Evolutionary conservation across 1,140 invertebrate species (phyloP).

Genomic region (Halesus radiatus): DNA sequence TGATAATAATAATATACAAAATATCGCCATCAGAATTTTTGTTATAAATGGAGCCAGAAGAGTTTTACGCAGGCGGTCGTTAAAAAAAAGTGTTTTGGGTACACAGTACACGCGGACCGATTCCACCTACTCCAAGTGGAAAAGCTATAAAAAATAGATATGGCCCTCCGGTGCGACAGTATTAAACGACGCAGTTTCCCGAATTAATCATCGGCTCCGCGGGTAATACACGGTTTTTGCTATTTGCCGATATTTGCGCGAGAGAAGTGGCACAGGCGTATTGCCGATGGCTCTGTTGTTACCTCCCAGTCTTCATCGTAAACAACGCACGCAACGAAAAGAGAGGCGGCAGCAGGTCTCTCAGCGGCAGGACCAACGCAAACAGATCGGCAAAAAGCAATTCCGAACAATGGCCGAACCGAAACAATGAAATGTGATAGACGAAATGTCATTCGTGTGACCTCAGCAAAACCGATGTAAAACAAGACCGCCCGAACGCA

Average conservation of each 20-base stretch:
- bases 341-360: too few species aligned
- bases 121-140: too few species aligned
- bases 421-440: constrained; percentile 33
- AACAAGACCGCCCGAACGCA: constrained; percentile 1
- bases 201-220: background rate
- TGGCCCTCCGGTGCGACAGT: background rate
- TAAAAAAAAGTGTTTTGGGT: too few species aligned
- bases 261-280: background rate
- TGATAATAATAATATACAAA: too few species aligned
- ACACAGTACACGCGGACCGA: too few species aligned
- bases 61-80: too few species aligned
- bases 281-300: background rate
- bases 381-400: constrained; percentile 38
- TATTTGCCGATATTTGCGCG: constrained; percentile 16
- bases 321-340: too few species aligned
- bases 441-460: constrained; percentile 42
- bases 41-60: too few species aligned
- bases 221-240: background rate
- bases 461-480: constrained; percentile 36
- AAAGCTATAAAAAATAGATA: too few species aligned
- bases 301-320: too few species aligned
- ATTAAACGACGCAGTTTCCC: background rate
- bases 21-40: too few species aligned
- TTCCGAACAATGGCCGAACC: constrained; percentile 32
- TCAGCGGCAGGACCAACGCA: background rate